Evolutionary conservation across 2,113 vertebrate genomes (phyloP), one percentile per base, ranked within the genome.

Genomic region (Lophius piscatorius): DNA sequence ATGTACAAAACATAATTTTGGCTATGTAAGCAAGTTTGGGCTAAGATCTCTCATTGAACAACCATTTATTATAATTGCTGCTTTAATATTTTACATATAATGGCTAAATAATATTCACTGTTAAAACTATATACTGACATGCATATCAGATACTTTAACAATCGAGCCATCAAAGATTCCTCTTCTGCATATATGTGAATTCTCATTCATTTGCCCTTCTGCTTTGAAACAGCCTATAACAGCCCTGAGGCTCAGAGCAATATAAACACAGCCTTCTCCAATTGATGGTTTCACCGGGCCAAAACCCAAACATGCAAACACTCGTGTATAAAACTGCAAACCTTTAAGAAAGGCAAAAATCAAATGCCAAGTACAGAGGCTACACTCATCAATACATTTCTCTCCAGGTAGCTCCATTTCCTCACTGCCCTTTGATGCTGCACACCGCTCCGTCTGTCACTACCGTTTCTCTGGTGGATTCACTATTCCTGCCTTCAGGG

Each of bases 401-500:
- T 85, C 80, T 76, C 49, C 60, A 79, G 76, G 73, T 71, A 79
- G 75, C 83, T 86, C 74, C 52, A 62, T 72, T 63, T 78, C 65
- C 81, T 68, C 57, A 26, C 81, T 78, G 64, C 47, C 58, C 80
- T 65, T 68, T 58, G 76, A 77, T 69, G 76, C 74, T 78, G 61
- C 70, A 74, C 68, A 39, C 45, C 22, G 50, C 63, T 56, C 48
- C 36, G 55, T 63, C 63, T 73, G 59, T n/a, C 49, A 76, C 63
- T 48, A 74, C 63, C 82, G 79, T 83, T 84, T 73, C 84, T 79
- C 63, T 50, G 52, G 64, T 84, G 51, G 74, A 67, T 58, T 80
- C 69, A 33, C 61, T 72, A 23, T 9, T 70, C 55, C 74, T 58
- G 80, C 72, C 82, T 77, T 68, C 60, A 66, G 61, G 64, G 65